Conservation (phyloP, 2,797 vertebrate genomes). For the Mico argentatus region DNA sequence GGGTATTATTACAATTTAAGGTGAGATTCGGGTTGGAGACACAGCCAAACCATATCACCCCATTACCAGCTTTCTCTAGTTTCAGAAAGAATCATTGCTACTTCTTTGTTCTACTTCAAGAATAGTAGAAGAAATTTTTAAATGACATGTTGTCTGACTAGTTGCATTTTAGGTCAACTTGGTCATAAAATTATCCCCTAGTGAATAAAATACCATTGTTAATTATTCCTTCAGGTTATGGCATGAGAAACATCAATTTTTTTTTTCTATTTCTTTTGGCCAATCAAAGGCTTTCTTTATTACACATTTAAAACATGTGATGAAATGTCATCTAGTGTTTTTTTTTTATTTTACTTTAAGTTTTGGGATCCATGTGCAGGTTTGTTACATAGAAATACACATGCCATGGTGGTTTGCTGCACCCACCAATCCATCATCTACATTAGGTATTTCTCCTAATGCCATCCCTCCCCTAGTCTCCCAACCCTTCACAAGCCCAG, state of each 20-base stretch:
- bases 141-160: slow-evolving; percentile 7
- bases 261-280: not conserved
- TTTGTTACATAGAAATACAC: not conserved
- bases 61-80: not conserved
- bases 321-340: not conserved
- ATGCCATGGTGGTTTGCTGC: not conserved
- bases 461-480: not conserved
- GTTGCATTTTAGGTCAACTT: not conserved
- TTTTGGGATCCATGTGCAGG: not conserved
- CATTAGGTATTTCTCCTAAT: not conserved
- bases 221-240: not conserved
- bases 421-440: not conserved
- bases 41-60: not conserved
- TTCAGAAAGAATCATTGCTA: not conserved
- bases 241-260: not conserved
- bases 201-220: not conserved
- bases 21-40: not conserved
- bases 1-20: not conserved
- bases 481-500: not conserved
- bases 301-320: not conserved
- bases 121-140: not conserved
- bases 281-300: not conserved
- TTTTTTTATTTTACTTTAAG: not conserved
- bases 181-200: not conserved
- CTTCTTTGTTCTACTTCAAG: not conserved